phyloP scores from a whole-genome alignment of 2,888 invertebrate species.

The Cephus spinipes region DNA sequence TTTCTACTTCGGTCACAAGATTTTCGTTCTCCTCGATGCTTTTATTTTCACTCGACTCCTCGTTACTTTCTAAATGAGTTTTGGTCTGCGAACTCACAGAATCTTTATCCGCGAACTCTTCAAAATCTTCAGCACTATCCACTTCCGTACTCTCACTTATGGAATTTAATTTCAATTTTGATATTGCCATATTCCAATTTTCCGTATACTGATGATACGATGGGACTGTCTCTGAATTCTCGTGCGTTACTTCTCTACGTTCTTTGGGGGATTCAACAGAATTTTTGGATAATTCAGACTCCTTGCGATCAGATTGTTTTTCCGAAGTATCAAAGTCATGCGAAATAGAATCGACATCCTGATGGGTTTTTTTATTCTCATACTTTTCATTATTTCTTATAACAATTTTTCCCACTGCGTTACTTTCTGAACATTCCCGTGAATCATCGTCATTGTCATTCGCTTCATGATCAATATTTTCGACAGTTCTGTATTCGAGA shows the following conservation, averaged over 20 bases:
- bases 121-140: slow-evolving; percentile 61
- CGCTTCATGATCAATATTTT: slow-evolving; percentile 38
- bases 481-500: slow-evolving; percentile 24
- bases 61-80: background rate
- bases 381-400: background rate
- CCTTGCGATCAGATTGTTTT: background rate
- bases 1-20: background rate
- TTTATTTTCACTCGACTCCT: background rate
- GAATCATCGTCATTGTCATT: slow-evolving; percentile 24
- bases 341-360: background rate
- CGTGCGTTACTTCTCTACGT: background rate
- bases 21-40: background rate
- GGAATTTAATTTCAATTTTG: background rate
- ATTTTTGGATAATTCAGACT: background rate
- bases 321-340: background rate
- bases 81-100: background rate
- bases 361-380: background rate
- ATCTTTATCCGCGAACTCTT: slow-evolving; percentile 31
- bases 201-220: background rate
- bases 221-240: background rate
- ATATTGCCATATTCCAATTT: background rate
- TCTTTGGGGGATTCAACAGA: background rate
- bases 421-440: slow-evolving; percentile 27
- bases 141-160: slow-evolving; percentile 31
- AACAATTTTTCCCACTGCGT: slow-evolving; percentile 40